Evolutionary conservation across 2,113 vertebrate species (phyloP), one percentile per base, ranked within the genome.

Genomic region (Neolamprologus falcicula): DNA sequence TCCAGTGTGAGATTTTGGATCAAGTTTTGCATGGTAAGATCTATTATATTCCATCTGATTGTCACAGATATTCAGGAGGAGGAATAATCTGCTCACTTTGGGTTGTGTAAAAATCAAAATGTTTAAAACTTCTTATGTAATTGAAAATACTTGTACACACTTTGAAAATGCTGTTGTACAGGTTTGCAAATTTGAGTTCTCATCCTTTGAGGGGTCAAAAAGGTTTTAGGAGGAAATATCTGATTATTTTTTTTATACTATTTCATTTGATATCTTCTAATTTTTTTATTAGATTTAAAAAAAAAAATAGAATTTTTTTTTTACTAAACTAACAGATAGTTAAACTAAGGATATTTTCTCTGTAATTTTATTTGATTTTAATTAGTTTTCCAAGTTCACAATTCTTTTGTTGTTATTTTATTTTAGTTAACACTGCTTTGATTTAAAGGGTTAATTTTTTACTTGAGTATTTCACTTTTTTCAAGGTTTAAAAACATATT

Each of bases 21-120:
- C 81, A 19, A 47, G 26, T 80, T 35, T 35, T 9, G 0, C 26
- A 91, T 87, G 93, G 94, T 95, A 92, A 92, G 71, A 76, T 21
- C 40, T 57, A 2, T 5, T 33, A 12, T 13, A 61, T 21, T 42
- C 10, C 33, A 5, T 8, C 26, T 71, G 28, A 31, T 40, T 37
- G 14, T 76, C 37, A 31, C 17, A 12, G 26, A 33, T 54, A 14
- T 24, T 73, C 24, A 42, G 68, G 63, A 68, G 66, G 33, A 68
- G 35, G 37, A 24, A 24, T 47, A 19, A 50, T 12, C 24, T 31
- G 6, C 24, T 50, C 24, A 10, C 71, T 76, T 8, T 76, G 24
- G 42, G 45, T 76, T 19, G 31, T 50, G 17, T 76, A 50, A 76
- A 31, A 76, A 76, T 73, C 5, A 5, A 10, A 76, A 47, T 52